These are phyloP conservation scores for Thecocarcelia acutangulata DNA, from an alignment of 2,888 invertebrate species.

Conservation along the genomic window DNA sequence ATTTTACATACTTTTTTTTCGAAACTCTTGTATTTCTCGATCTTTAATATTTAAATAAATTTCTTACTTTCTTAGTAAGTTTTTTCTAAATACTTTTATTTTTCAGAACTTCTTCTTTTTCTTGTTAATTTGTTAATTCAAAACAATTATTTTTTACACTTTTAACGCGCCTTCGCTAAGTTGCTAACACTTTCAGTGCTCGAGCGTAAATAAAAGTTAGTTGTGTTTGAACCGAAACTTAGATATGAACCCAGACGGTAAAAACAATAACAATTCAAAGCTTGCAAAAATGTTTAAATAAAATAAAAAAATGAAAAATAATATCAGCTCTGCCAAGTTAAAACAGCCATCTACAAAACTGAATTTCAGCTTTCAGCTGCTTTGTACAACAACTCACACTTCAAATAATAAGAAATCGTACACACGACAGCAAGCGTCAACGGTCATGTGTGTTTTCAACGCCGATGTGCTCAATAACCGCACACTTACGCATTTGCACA, in stretches of 20 bases:
- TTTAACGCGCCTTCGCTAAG: constrained; percentile 61
- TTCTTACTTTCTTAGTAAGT: neutral
- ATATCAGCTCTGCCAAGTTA: constrained; percentile 50
- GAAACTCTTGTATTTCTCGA: neutral
- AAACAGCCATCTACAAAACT: constrained; percentile 36
- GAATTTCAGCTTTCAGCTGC: constrained; percentile 17
- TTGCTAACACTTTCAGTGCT: constrained; percentile 80
- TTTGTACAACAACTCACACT: constrained; percentile 20
- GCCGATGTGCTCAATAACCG: constrained; percentile 25
- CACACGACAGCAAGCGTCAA: constrained; percentile 3
- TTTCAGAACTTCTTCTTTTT: constrained; percentile 28
- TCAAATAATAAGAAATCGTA: neutral
- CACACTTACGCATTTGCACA: constrained; percentile 30
- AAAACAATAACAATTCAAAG: constrained; percentile 49
- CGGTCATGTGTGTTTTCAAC: neutral
- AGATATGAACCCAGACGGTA: constrained; percentile 62
- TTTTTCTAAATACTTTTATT: constrained; percentile 6
- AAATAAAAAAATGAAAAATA: constrained; percentile 34
- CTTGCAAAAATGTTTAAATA: constrained; percentile 59
- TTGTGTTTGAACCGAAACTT: constrained; percentile 66
- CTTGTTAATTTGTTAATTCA: constrained; percentile 2
- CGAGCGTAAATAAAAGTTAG: constrained; percentile 80
- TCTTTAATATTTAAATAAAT: constrained; percentile 11
- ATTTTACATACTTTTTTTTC: neutral
- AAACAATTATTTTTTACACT: constrained; percentile 26